A percentile compares a stretch with the other conserved stretches of the same genome.
phyloP scores from a whole-genome alignment of 1,140 invertebrate genomes.

The Sminthurides bifidus region DNA sequence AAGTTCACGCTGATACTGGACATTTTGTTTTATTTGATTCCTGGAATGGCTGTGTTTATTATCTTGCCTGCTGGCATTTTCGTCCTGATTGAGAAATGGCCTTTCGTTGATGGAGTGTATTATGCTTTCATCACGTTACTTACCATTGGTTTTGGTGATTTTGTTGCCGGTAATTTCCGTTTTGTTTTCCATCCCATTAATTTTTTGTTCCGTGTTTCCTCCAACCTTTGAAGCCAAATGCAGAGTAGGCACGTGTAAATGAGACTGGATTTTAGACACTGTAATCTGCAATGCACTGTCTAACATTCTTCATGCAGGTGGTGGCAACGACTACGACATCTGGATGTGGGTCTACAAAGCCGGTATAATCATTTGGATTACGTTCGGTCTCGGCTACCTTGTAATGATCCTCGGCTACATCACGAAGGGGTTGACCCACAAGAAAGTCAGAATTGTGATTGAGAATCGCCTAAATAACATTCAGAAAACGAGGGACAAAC shows the following conservation, averaged over 20 bases:
- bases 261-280: too few relatives aligned
- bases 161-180: conserved; percentile 56
- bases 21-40: conserved; percentile 64
- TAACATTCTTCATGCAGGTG: too few relatives aligned
- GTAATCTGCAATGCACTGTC: too few relatives aligned
- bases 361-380: conserved; percentile 66
- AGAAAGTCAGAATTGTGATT: conserved; percentile 52
- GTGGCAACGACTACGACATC: conserved; percentile 21
- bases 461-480: conserved; percentile 51
- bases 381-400: conserved; percentile 77
- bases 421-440: conserved; percentile 56
- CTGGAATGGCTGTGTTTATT: conserved; percentile 81
- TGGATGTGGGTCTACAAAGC: conserved; percentile 57
- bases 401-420: conserved; percentile 85
- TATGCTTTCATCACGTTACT: conserved; percentile 68
- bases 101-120: conserved; percentile 64
- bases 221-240: too few relatives aligned
- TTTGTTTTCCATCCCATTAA: not conserved
- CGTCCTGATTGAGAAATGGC: conserved; percentile 74
- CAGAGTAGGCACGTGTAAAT: too few relatives aligned
- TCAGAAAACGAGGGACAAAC: conserved; percentile 52
- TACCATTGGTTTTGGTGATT: conserved; percentile 90
- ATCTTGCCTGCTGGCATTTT: conserved; percentile 83
- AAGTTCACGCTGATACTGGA: conserved; percentile 55
- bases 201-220: not conserved